phyloP scores from a whole-genome alignment of 2,888 invertebrate genomes.

The Coenonympha glycerion region DNA sequence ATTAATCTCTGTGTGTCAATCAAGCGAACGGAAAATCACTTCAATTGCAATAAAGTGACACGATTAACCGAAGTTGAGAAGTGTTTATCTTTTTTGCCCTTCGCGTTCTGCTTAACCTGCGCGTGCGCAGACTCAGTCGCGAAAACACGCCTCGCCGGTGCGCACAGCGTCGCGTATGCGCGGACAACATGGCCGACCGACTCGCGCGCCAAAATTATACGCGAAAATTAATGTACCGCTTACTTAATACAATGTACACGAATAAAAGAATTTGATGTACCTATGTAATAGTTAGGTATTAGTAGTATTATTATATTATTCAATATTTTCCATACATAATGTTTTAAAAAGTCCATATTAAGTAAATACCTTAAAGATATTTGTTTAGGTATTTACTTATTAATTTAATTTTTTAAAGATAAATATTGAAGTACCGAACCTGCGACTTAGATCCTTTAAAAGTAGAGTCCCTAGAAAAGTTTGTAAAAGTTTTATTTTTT shows the following conservation, averaged over 20 bases:
- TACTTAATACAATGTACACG: neutral
- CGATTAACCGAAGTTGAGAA: constrained; percentile 13
- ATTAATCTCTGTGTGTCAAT: neutral
- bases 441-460: too few relatives aligned
- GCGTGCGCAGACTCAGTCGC: constrained; percentile 19
- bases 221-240: neutral
- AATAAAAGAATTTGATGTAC: neutral
- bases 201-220: constrained; percentile 44
- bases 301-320: constrained; percentile 15
- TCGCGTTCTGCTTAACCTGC: constrained; percentile 14
- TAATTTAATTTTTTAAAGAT: too few relatives aligned
- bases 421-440: too few relatives aligned
- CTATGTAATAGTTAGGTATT: neutral
- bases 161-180: constrained; percentile 42
- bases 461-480: too few relatives aligned
- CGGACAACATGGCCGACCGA: constrained; percentile 36
- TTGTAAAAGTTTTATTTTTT: too few relatives aligned
- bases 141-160: constrained; percentile 30
- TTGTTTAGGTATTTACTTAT: too few relatives aligned
- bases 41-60: constrained; percentile 8
- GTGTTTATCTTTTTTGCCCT: constrained; percentile 25
- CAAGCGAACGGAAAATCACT: neutral
- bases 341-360: too few relatives aligned
- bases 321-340: too few relatives aligned
- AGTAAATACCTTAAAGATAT: too few relatives aligned